Percentiles rank a stretch among this genome's conserved stretches.
Conservation (phyloP, 35 echinoderm and acorn worm genomes). For the Apostichopus parvimensis region DNA sequence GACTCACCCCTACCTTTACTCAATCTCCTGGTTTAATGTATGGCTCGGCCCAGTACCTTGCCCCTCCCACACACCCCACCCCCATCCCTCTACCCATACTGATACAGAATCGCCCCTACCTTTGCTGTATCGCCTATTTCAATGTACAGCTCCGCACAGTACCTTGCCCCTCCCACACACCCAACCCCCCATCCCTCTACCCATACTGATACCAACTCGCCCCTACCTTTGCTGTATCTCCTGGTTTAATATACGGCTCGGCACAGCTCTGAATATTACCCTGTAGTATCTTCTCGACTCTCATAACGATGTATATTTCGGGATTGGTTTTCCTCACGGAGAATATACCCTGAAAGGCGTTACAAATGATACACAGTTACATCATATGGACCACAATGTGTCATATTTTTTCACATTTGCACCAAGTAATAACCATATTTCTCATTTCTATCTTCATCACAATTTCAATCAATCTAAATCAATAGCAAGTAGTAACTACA, state of each 20-base stretch:
- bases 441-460: too few relatives aligned
- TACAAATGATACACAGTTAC: too few relatives aligned
- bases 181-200: too few relatives aligned
- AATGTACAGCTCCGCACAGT: constrained; percentile 86
- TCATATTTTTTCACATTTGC: too few relatives aligned
- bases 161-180: too few relatives aligned
- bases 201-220: too few relatives aligned
- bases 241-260: constrained; percentile 94
- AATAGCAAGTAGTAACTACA: too few relatives aligned
- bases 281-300: constrained; percentile 95
- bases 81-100: too few relatives aligned
- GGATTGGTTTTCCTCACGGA: constrained; percentile 80
- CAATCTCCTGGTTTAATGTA: constrained; percentile 93
- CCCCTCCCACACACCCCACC: too few relatives aligned
- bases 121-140: constrained; percentile 84
- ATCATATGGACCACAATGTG: too few relatives aligned
- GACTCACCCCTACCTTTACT: constrained; percentile 63
- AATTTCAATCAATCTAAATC: too few relatives aligned
- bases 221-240: constrained; percentile 84
- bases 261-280: constrained; percentile 82
- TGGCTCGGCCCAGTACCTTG: constrained; percentile 69
- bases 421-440: too few relatives aligned
- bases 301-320: constrained; percentile 93
- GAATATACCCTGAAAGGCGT: constrained; percentile 80
- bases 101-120: constrained; percentile 36